Evolutionary conservation across 2,797 vertebrate species (phyloP), one percentile per base, ranked within the genome.

Genomic region (Pantherophis vulpinus): DNA sequence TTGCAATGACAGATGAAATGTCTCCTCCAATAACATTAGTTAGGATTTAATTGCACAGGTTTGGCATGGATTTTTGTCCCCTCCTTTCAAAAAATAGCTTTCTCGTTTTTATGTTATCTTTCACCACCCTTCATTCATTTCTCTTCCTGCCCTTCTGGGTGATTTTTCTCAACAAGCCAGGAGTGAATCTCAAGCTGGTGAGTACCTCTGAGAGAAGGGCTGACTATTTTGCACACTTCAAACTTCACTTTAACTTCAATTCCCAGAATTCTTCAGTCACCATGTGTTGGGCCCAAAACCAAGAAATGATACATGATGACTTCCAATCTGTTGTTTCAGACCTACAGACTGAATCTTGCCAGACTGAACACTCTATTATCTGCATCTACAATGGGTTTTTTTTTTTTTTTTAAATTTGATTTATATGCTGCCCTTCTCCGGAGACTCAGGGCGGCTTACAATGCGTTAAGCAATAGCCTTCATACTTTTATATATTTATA

Each of bases 1-100:
- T 98, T 97, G 96, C 96, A 97, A 95, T 97, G 97, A 97, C 95
- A 97, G 95, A 97, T 97, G 94, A 97, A 97, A 98, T 95, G 95
- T 94, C 92, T 97, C 94, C 94, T 83, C 87, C 92, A 95, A 94
- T 93, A 97, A 95, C 90, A 95, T 96, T 96, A 96, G 93, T 97
- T 97, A 96, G 93, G 94, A 60, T 96, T 95, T 87, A 97, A 92
- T 86, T 96, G 93, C 92, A 88, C 95, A 96, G 79, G 95, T 95
- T 90, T 97, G 93, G 86, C 87, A 95, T 63, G 66, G 29, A 56
- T 83, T 88, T 63, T 20, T 74, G 18, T 18, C 10, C 37, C 37
- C 56, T 29, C 37, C 16, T 42, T 60, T 70, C 29, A 87, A 90
- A 91, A 37, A 87, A 90, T n/a, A 86, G 20, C 92, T 42, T 96